Base-by-base conservation (phyloP, 2,113 vertebrate species). In the Erythrocercus mccallii region DNA sequence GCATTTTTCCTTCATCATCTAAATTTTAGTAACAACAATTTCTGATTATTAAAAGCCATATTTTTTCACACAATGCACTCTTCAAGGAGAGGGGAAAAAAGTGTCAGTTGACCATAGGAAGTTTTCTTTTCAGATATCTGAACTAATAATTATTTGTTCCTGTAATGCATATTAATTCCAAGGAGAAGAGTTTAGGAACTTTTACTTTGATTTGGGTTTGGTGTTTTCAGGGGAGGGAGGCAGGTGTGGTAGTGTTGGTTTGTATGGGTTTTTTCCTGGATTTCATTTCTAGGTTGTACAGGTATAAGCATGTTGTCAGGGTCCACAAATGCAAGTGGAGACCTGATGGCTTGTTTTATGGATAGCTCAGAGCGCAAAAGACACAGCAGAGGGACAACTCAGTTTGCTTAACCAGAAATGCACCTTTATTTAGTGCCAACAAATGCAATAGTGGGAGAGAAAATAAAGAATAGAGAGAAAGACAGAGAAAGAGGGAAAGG, bases 1-100 rank as follows among this genome's bases (percentile, higher is more conserved):
- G 1, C 2, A 13, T 7, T 92, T 81, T 69, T 38, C 10, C 19
- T 48, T 54, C 17, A 27, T 48, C 21, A 48, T 48, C 7, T 56
- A 40, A 51, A 69, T 78, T 65, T 21, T 27, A 15, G 18, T 17
- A 87, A 64, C 10, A 69, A 50, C 7, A 44, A 5, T 53, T 85
- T 71, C 35, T 68, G 38, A 42, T 68, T 58, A 50, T 76, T 44
- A 68, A 74, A 88, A 58, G 1, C 0, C 2, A 17, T 17, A 6
- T 4, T 37, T 86, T 30, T 88, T 78, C 20, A 70, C 3, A 22
- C 17, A 81, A 60, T 48, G 2, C 2, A 13, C 4, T 27, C 15
- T 37, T 70, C 27, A 22, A 2, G 15, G 12, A 30, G 19, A 24
- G 15, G 7, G 1, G 3, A 0, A 0, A 20, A 22, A 56, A 44